Conservation (phyloP, 2,113 vertebrate species). For the Cervus canadensis region DNA sequence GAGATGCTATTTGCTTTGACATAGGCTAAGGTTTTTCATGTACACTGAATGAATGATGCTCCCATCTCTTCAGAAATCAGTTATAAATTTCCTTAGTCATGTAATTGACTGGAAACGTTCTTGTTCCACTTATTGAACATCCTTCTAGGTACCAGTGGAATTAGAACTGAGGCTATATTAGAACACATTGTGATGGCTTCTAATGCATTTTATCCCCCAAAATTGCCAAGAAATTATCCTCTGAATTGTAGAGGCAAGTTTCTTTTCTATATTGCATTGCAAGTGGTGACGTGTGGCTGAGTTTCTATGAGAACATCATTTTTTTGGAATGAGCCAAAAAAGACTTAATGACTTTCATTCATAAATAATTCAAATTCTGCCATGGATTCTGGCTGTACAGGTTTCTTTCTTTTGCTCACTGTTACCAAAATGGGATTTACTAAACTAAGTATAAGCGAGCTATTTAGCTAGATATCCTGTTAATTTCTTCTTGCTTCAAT, state of each 20-base stretch:
- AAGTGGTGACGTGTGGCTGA: background rate
- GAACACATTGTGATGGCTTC: background rate
- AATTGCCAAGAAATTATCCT: background rate
- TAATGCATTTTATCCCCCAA: background rate
- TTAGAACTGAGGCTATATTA: background rate
- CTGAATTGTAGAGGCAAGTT: background rate
- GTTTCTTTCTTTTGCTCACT: background rate
- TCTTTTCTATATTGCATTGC: background rate
- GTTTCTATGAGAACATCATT: background rate
- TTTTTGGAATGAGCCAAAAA: background rate
- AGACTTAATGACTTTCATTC: background rate
- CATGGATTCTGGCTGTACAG: background rate
- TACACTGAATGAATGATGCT: background rate
- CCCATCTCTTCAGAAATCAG: background rate
- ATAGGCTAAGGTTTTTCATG: background rate
- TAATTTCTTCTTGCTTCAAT: conserved; percentile 7
- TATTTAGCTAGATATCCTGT: background rate
- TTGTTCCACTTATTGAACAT: background rate
- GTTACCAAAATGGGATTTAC: background rate
- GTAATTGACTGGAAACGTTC: background rate
- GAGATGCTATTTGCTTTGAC: background rate
- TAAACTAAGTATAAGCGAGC: background rate
- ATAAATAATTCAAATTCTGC: conserved; percentile 1
- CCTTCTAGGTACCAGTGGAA: background rate
- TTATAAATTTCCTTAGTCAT: background rate